Evolutionary conservation across 2,113 vertebrate genomes (phyloP).

Genomic region (Callionymus lyra): DNA sequence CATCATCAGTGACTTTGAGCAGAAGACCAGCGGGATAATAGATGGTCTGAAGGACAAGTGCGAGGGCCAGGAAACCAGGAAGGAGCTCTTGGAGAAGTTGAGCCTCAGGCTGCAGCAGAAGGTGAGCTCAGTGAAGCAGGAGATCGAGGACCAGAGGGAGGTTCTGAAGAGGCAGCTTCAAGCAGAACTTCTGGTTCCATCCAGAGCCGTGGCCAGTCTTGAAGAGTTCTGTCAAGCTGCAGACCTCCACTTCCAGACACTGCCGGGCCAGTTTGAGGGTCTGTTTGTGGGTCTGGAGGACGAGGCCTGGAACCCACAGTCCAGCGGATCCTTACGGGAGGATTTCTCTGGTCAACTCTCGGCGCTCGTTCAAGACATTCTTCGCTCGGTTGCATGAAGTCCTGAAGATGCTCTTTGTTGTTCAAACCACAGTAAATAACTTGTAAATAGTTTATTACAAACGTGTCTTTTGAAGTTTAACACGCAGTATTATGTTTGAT

Average conservation of each 20-base stretch:
- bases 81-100: slow-evolving; percentile 60
- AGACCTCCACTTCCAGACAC: slow-evolving; percentile 58
- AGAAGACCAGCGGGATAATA: slow-evolving; percentile 51
- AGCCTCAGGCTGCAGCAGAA: slow-evolving; percentile 59
- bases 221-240: slow-evolving; percentile 72
- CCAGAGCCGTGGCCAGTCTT: slow-evolving; percentile 43
- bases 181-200: slow-evolving; percentile 18
- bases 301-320: slow-evolving; percentile 43
- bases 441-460: slow-evolving; percentile 36
- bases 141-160: slow-evolving; percentile 32
- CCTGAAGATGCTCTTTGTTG: not conserved
- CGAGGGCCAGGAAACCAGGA: slow-evolving; percentile 37
- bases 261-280: slow-evolving; percentile 63
- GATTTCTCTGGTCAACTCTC: slow-evolving; percentile 71
- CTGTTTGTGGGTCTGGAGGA: slow-evolving; percentile 65
- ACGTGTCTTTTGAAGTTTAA: slow-evolving; percentile 9
- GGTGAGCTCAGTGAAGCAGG: slow-evolving; percentile 40
- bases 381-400: slow-evolving; percentile 59
- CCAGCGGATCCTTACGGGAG: slow-evolving; percentile 52
- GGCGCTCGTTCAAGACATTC: slow-evolving; percentile 76
- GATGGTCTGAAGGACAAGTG: slow-evolving; percentile 59
- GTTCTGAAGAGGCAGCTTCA: slow-evolving; percentile 17
- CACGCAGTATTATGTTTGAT: no score
- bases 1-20: slow-evolving; percentile 64
- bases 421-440: slow-evolving; percentile 19